A percentile compares a stretch with the other conserved stretches of the same genome.
Conservation (phyloP, 2,113 vertebrate species). For the Paratilapia polleni region DNA sequence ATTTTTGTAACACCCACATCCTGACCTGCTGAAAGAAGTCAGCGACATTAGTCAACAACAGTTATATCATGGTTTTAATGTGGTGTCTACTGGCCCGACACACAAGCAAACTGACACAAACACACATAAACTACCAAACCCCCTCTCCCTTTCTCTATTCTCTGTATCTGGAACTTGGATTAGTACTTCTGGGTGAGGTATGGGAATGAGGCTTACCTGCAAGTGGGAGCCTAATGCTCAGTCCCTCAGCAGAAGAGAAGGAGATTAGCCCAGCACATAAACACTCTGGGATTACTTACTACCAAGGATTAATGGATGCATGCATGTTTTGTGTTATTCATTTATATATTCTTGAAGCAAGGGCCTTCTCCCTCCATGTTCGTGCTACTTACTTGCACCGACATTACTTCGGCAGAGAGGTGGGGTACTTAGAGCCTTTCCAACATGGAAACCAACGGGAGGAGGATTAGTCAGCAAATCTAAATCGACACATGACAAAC, state of each 20-base stretch:
- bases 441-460: conserved; percentile 14
- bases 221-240: conserved; percentile 36
- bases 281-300: conserved; percentile 67
- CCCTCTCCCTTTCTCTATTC: neutral
- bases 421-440: conserved; percentile 17
- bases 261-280: conserved; percentile 62
- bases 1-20: neutral
- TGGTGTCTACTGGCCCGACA: neutral
- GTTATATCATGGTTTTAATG: conserved; percentile 2
- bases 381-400: conserved; percentile 37
- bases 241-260: conserved; percentile 51
- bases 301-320: conserved; percentile 67
- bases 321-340: conserved; percentile 43
- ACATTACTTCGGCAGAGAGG: conserved; percentile 36
- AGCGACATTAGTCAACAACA: conserved; percentile 6
- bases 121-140: conserved; percentile 8
- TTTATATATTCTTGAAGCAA: conserved; percentile 32
- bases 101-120: conserved; percentile 20
- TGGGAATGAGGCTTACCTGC: conserved; percentile 67
- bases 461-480: conserved; percentile 57
- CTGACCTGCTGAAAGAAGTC: neutral
- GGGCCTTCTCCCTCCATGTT: conserved; percentile 22
- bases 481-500: conserved; percentile 54
- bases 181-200: conserved; percentile 48
- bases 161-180: conserved; percentile 58